These are phyloP conservation scores for Saguinus midas DNA, from an alignment of 2,113 vertebrate genomes.

Conservation along the genomic window DNA sequence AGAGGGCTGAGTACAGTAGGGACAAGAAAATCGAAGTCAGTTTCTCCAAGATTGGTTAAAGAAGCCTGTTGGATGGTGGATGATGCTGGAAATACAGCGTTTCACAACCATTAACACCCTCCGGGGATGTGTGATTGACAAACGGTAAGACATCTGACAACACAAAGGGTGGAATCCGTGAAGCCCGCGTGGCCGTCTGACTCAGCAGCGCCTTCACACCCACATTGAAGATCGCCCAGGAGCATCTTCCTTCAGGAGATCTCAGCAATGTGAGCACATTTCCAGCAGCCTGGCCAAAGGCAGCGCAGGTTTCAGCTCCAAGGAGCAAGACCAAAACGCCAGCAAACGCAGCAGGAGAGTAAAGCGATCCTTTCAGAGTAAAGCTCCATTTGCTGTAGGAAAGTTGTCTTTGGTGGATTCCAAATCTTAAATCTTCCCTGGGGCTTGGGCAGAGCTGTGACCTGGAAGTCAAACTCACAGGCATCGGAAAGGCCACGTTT, in stretches of 20 bases:
- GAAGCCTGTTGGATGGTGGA: accelerated
- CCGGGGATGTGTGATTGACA: accelerated
- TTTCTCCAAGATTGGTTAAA: neutral
- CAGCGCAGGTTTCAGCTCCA: slow-evolving; percentile 29
- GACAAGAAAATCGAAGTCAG: neutral
- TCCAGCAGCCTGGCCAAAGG: slow-evolving; percentile 12
- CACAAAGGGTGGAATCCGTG: accelerated
- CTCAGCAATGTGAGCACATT: neutral
- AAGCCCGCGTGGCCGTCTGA: accelerated
- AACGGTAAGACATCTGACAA: accelerated
- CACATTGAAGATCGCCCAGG: accelerated
- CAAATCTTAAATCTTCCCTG: slow-evolving; percentile 63
- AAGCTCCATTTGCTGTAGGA: slow-evolving; percentile 39
- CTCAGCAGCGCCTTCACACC: neutral
- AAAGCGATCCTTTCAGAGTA: slow-evolving; percentile 71
- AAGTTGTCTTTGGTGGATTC: slow-evolving; percentile 39
- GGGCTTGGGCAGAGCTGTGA: slow-evolving; percentile 66
- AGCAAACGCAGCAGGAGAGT: slow-evolving; percentile 47
- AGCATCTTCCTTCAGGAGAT: neutral
- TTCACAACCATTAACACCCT: neutral
- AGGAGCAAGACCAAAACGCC: slow-evolving; percentile 29
- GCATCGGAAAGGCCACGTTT: accelerated
- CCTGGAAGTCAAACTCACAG: neutral
- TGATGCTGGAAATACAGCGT: accelerated
- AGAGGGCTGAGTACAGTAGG: neutral